Base-by-base conservation (phyloP, 1,140 invertebrate genomes). In the Tyrophagus putrescentiae region DNA sequence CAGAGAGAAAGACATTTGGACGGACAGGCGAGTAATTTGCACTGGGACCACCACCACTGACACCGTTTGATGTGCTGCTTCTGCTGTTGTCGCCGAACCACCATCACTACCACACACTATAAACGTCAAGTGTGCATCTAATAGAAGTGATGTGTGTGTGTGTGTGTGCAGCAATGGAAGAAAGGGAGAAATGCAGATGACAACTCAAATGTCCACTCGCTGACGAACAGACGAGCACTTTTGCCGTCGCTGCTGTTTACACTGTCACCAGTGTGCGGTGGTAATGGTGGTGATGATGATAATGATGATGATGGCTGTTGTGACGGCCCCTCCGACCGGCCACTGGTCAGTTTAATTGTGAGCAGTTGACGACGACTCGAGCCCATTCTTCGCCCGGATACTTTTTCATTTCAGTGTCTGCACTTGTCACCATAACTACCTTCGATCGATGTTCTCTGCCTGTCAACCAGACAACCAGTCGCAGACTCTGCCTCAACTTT, bases 81-180 rank as follows among this genome's bases (percentile, higher is more conserved):
- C n/a, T n/a, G n/a, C n/a, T n/a, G n/a, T n/a, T n/a, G n/a, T n/a
- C n/a, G n/a, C n/a, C n/a, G n/a, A n/a, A n/a, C n/a, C n/a, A n/a
- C n/a, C n/a, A n/a, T n/a, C n/a, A n/a, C 7, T 21, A 48, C 45
- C 23, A 29, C 45, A 48, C 45, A 39, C 13, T 48, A 48, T 48
- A 48, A 48, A 48, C 31, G 45, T 48, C 45, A 48, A 39, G 36
- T 39, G 36, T 39, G 36, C 36, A 39, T 39, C 36, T 39, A 39
- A 39, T 39, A 39, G 36, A 39, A 39, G 36, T 39, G 36, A 39
- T 39, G 36, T 21, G 21, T n/a, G n/a, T n/a, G n/a, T n/a, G n/a
- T n/a, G n/a, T n/a, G n/a, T n/a, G n/a, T n/a, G n/a, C n/a, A n/a
- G n/a, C n/a, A n/a, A n/a, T n/a, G n/a, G n/a, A n/a, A n/a, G n/a